Conservation (phyloP, 2,888 invertebrate species). For the Xiphydria camelus region DNA sequence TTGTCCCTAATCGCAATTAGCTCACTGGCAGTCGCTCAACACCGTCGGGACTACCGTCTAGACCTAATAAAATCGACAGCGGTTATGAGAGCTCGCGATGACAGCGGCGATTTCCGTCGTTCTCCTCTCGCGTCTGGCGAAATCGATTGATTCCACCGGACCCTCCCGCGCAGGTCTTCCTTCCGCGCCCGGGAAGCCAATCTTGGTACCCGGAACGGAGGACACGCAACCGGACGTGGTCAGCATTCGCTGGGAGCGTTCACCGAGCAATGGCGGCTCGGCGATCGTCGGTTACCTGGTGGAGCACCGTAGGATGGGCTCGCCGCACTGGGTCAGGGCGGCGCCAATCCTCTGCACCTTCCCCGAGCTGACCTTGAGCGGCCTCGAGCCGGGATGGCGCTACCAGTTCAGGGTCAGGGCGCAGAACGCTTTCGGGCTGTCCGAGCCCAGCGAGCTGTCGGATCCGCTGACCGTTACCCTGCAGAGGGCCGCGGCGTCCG, state of each 20-base stretch:
- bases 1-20: constrained; percentile 4
- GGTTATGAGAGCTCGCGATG: too few species aligned
- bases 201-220: constrained; percentile 72
- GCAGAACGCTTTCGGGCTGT: constrained; percentile 86
- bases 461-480: constrained; percentile 82
- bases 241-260: constrained; percentile 80
- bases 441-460: constrained; percentile 82
- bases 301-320: constrained; percentile 75
- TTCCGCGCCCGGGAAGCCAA: constrained; percentile 80
- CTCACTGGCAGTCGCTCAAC: background rate
- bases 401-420: constrained; percentile 92
- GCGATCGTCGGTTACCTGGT: constrained; percentile 83
- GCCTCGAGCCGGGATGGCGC: constrained; percentile 82
- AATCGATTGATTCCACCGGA: too few species aligned
- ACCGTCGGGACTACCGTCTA: background rate
- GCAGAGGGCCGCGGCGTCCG: constrained; percentile 68
- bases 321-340: constrained; percentile 81
- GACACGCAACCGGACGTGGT: constrained; percentile 80
- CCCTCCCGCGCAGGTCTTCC: constrained; percentile 79
- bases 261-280: constrained; percentile 83
- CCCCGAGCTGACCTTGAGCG: constrained; percentile 78
- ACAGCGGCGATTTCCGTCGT: too few species aligned
- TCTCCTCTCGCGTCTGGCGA: too few species aligned
- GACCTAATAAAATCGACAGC: constrained; percentile 2
- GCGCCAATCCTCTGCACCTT: constrained; percentile 72